Evolutionary conservation across 2,113 vertebrate species (phyloP).

Genomic region (Ptilorrhoa leucosticta): DNA sequence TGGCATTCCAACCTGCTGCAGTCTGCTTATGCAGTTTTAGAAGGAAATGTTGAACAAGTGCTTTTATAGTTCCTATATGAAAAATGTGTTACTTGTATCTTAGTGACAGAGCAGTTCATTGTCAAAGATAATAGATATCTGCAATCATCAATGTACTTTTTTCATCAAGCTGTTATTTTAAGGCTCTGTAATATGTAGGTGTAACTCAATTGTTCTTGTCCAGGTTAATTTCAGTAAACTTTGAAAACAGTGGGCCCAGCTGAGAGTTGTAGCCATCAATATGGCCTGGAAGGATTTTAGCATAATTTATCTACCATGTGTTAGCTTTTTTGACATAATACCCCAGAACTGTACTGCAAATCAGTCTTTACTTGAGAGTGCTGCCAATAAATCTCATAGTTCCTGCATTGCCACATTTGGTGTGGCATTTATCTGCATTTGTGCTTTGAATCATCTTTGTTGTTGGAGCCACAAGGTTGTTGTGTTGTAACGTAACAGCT

Average conservation of each 20-base stretch:
- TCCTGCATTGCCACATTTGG: not conserved
- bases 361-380: not conserved
- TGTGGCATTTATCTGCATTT: not conserved
- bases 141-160: not conserved
- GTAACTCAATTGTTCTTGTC: not conserved
- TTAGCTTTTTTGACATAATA: not conserved
- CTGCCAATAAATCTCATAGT: not conserved
- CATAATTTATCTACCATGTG: not conserved
- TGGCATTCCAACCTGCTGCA: not conserved
- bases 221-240: not conserved
- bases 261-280: not conserved
- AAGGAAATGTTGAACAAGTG: not conserved
- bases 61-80: not conserved
- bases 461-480: not conserved
- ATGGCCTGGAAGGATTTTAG: not conserved
- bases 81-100: not conserved
- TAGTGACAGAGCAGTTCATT: not conserved
- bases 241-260: not conserved
- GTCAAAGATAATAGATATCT: not conserved
- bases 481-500: not conserved
- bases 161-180: not conserved
- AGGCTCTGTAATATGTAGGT: not conserved
- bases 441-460: not conserved
- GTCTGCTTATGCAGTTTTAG: fast-evolving
- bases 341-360: not conserved